These are phyloP conservation scores for Galendromus occidentalis DNA, from an alignment of 1,140 invertebrate genomes.

Conservation along the genomic window DNA sequence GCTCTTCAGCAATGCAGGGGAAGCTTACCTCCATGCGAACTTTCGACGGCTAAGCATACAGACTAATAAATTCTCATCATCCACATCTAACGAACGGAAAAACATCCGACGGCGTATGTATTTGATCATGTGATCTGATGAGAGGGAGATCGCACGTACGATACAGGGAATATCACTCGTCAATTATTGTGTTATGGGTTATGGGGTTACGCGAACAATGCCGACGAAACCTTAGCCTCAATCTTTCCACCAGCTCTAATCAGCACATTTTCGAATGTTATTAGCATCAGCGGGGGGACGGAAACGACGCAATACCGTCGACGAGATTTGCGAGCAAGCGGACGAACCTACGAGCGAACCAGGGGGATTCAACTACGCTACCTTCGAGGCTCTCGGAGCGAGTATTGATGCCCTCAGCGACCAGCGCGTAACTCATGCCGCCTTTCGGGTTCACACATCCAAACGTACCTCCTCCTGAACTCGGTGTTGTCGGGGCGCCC, in stretches of 20 bases:
- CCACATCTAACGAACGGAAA: too few species aligned
- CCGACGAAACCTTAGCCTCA: background rate
- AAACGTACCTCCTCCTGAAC: background rate
- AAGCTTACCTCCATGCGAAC: too few species aligned
- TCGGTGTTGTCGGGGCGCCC: background rate
- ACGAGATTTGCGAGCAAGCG: background rate
- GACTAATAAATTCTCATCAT: too few species aligned
- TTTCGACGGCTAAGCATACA: too few species aligned
- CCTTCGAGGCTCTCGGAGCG: background rate
- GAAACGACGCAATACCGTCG: background rate
- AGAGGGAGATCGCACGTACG: too few species aligned
- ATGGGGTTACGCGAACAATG: background rate
- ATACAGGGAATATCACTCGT: too few species aligned
- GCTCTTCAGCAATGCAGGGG: too few species aligned
- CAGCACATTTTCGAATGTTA: background rate
- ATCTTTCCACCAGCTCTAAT: background rate
- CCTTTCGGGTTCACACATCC: background rate
- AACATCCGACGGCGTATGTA: too few species aligned
- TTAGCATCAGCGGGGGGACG: background rate
- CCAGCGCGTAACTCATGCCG: background rate
- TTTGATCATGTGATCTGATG: too few species aligned
- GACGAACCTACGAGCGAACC: background rate
- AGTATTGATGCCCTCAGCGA: background rate
- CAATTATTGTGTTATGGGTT: background rate
- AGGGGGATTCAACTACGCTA: background rate